Percentiles rank a stretch among this genome's conserved stretches.
These are phyloP conservation scores for Crossaster papposus DNA, from an alignment of 53 echinoderm and acorn worm species.

Conservation along the genomic window DNA sequence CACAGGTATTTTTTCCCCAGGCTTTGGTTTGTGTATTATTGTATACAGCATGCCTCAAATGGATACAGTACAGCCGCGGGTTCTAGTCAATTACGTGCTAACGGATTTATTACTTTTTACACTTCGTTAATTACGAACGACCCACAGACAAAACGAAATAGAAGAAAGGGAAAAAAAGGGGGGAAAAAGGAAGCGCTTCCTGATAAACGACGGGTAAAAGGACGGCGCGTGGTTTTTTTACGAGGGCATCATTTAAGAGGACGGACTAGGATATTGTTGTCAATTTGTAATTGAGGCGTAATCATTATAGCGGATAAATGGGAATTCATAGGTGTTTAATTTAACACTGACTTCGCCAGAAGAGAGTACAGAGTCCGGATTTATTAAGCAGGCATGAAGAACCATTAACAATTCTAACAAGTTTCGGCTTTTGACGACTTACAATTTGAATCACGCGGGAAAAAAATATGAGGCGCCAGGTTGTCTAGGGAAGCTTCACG, in stretches of 20 bases:
- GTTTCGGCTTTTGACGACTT: background rate
- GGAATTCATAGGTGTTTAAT: background rate
- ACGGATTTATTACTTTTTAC: conserved; percentile 1
- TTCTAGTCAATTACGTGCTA: background rate
- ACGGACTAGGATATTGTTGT: background rate
- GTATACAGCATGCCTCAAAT: background rate
- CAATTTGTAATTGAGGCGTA: background rate
- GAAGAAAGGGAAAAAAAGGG: no score
- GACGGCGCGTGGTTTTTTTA: background rate
- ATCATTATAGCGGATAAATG: background rate
- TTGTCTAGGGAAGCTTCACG: background rate
- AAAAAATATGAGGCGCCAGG: background rate
- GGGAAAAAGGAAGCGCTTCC: background rate
- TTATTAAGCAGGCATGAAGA: background rate
- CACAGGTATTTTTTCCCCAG: background rate
- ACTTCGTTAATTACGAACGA: background rate
- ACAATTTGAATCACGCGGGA: background rate
- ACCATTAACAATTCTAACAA: background rate
- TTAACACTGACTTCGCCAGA: background rate
- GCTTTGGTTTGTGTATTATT: background rate
- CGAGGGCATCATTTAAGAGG: background rate
- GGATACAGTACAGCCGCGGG: background rate
- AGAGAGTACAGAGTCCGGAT: background rate
- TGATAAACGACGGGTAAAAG: background rate
- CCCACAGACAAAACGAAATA: background rate